phyloP scores from a whole-genome alignment of 2,797 vertebrate species.

The Australoheros facetus region DNA sequence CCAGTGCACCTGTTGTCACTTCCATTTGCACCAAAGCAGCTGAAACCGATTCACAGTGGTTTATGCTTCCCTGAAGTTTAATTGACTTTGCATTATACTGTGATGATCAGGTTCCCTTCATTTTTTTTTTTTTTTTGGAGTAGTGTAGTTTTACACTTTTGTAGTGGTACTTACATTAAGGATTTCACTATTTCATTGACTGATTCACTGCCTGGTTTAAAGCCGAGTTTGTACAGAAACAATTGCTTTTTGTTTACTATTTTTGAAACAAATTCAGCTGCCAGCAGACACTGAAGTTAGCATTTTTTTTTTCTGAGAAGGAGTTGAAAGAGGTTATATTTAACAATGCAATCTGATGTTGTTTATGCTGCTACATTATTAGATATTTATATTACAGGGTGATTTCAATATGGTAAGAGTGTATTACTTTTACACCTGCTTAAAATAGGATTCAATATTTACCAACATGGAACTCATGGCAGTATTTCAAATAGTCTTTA shows the following conservation, averaged over 20 bases:
- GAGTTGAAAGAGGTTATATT: not conserved
- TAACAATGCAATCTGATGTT: not conserved
- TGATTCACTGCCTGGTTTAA: not conserved
- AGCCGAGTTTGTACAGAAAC: not conserved
- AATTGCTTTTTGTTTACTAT: not conserved
- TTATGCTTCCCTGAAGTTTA: not conserved
- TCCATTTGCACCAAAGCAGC: not conserved
- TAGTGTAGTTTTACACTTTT: too few species aligned
- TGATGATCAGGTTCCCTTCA: not conserved
- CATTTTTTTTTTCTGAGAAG: too few species aligned
- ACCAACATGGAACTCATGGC: not conserved
- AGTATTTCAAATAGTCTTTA: not conserved
- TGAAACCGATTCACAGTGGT: not conserved
- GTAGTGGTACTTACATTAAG: not conserved
- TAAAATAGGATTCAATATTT: not conserved
- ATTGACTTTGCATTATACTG: not conserved
- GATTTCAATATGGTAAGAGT: not conserved
- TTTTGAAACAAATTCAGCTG: not conserved
- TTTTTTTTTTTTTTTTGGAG: not conserved
- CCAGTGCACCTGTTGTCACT: not conserved
- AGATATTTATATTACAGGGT: not conserved
- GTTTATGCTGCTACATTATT: not conserved
- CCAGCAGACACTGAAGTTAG: not conserved
- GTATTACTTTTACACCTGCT: not conserved
- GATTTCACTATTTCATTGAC: not conserved